A percentile compares a stretch with the other conserved stretches of the same genome.
Evolutionary conservation across 2,797 vertebrate species (phyloP).

Genomic region (Trachurus trachurus): DNA sequence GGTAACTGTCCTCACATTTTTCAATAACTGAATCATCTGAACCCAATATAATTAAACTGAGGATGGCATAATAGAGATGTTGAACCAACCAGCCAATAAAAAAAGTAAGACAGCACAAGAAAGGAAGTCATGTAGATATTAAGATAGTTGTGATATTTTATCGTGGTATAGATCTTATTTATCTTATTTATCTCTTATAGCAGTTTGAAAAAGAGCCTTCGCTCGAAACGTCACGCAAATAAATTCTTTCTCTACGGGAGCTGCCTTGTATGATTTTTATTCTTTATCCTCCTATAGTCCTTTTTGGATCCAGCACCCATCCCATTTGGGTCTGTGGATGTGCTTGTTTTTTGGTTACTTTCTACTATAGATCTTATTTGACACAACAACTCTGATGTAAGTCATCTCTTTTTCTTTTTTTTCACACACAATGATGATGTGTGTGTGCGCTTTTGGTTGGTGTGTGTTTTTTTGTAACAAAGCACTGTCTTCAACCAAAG

Average conservation of each 20-base stretch:
- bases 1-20: neutral
- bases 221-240: too few relatives aligned
- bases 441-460: neutral
- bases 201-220: too few relatives aligned
- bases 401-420: neutral
- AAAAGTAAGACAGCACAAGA: neutral
- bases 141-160: slow-evolving; percentile 22
- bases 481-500: neutral
- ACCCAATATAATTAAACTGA: slow-evolving; percentile 5
- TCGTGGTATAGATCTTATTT: slow-evolving; percentile 1
- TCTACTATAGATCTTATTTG: neutral
- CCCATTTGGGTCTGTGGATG: too few relatives aligned
- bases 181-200: too few relatives aligned
- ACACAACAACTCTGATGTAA: neutral
- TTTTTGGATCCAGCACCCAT: too few relatives aligned
- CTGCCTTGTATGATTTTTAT: too few relatives aligned
- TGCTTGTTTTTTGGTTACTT: too few relatives aligned
- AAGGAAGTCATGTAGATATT: neutral
- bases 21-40: neutral
- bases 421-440: neutral
- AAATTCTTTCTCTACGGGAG: too few relatives aligned
- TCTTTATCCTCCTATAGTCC: too few relatives aligned
- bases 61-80: slow-evolving; percentile 14
- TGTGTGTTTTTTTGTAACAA: neutral
- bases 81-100: slow-evolving; percentile 2